Percentiles rank a stretch among this genome's conserved stretches.
Evolutionary conservation across 2,797 vertebrate genomes (phyloP).

Genomic region (Brachymystax lenok): DNA sequence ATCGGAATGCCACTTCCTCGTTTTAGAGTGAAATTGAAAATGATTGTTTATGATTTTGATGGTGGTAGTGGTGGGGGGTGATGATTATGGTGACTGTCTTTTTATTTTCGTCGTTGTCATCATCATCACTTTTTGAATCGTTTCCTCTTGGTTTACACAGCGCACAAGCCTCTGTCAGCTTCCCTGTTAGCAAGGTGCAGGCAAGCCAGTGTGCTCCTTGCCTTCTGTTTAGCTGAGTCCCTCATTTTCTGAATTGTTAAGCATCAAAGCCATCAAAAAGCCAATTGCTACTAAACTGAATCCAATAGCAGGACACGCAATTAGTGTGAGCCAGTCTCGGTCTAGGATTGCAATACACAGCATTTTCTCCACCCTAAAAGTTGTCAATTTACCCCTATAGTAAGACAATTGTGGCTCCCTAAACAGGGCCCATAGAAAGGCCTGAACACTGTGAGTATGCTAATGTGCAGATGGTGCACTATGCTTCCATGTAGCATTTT

Average conservation of each 20-base stretch:
- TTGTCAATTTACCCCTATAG: constrained; percentile 20
- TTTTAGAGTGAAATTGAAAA: constrained; percentile 13
- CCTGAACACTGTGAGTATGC: constrained; percentile 6
- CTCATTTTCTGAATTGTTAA: constrained; percentile 43
- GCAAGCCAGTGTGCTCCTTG: constrained; percentile 10
- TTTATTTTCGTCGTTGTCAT: constrained; percentile 4
- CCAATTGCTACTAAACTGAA: constrained; percentile 49
- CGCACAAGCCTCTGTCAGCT: constrained; percentile 1
- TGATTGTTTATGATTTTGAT: neutral
- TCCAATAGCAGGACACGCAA: constrained; percentile 52
- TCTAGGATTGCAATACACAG: constrained; percentile 28
- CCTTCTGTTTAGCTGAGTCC: constrained; percentile 47
- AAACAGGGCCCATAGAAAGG: constrained; percentile 16
- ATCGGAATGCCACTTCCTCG: constrained; percentile 13
- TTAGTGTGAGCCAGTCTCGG: constrained; percentile 36
- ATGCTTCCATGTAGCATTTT: constrained; percentile 9
- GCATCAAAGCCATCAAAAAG: constrained; percentile 39
- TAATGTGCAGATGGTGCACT: constrained; percentile 17
- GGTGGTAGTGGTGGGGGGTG: neutral
- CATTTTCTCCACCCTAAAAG: constrained; percentile 16
- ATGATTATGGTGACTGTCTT: constrained; percentile 19
- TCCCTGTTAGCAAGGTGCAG: constrained; percentile 14
- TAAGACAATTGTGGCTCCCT: constrained; percentile 15
- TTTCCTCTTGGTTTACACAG: too few species aligned
- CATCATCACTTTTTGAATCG: neutral